phyloP scores from a whole-genome alignment of 1,140 invertebrate species.

The Diorhabda elongata region DNA sequence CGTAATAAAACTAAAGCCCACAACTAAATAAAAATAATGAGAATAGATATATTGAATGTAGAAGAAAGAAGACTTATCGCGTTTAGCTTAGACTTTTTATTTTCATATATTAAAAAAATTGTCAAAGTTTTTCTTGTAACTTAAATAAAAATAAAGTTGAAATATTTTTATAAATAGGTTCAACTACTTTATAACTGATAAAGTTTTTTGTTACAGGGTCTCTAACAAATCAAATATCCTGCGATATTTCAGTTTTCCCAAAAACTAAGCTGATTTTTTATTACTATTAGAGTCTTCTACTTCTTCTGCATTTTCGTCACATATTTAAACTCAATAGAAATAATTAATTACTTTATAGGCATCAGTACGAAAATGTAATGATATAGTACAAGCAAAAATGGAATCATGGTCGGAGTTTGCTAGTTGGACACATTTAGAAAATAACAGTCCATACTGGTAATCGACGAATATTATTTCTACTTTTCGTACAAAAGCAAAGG shows the following conservation, averaged over 20 bases:
- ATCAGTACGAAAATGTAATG: constrained; percentile 32
- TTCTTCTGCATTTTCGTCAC: not conserved
- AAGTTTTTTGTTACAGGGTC: not conserved
- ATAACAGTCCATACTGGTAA: constrained; percentile 66
- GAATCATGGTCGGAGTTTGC: constrained; percentile 69
- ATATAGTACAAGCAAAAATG: constrained; percentile 53
- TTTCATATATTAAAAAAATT: not conserved
- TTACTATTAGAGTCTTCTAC: not conserved
- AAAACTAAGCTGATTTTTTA: not conserved
- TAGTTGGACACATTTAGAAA: constrained; percentile 67
- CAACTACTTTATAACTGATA: not conserved
- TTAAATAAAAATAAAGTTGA: not conserved
- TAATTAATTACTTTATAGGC: not conserved
- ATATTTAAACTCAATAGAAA: not conserved
- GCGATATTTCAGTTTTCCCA: not conserved
- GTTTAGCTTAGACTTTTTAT: too few species aligned
- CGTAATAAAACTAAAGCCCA: too few species aligned
- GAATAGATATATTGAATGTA: too few species aligned
- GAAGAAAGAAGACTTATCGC: too few species aligned
- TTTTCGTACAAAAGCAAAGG: constrained; percentile 37
- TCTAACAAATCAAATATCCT: not conserved
- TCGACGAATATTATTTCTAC: not conserved
- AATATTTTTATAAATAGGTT: not conserved
- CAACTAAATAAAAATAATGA: too few species aligned
- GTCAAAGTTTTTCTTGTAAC: not conserved